Percentiles rank a stretch among this genome's conserved stretches.
Evolutionary conservation across 1,140 invertebrate species (phyloP).

Genomic region (Acromyrmex heyeri): DNA sequence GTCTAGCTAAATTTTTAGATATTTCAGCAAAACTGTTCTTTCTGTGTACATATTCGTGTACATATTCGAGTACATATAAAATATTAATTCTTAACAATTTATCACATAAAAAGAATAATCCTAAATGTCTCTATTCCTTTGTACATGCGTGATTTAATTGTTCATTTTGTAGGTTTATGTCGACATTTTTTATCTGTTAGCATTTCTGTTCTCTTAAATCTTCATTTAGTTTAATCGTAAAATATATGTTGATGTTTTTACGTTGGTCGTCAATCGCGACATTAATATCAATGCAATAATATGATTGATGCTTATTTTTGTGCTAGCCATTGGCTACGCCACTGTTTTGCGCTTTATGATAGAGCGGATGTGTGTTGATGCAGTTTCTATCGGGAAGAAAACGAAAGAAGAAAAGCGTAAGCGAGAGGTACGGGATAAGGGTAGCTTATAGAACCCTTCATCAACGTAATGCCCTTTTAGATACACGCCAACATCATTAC

Average conservation of each 20-base stretch:
- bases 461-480: constrained; percentile 83
- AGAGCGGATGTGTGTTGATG: constrained; percentile 19
- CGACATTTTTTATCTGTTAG: neutral
- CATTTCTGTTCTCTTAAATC: neutral
- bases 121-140: too few relatives aligned
- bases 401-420: constrained; percentile 69
- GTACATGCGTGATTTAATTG: too few relatives aligned
- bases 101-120: too few relatives aligned
- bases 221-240: neutral
- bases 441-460: constrained; percentile 86
- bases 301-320: neutral
- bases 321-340: constrained; percentile 36
- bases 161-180: too few relatives aligned
- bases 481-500: constrained; percentile 81
- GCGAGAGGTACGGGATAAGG: constrained; percentile 49
- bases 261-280: neutral
- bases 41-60: neutral
- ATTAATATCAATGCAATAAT: constrained; percentile 20
- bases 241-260: neutral
- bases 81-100: too few relatives aligned
- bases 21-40: neutral
- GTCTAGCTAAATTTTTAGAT: too few relatives aligned
- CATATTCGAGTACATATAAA: neutral
- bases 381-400: constrained; percentile 30
- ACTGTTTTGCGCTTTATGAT: constrained; percentile 37